Base-by-base conservation (phyloP, 2,888 invertebrate species). In the Aricia artaxerxes region DNA sequence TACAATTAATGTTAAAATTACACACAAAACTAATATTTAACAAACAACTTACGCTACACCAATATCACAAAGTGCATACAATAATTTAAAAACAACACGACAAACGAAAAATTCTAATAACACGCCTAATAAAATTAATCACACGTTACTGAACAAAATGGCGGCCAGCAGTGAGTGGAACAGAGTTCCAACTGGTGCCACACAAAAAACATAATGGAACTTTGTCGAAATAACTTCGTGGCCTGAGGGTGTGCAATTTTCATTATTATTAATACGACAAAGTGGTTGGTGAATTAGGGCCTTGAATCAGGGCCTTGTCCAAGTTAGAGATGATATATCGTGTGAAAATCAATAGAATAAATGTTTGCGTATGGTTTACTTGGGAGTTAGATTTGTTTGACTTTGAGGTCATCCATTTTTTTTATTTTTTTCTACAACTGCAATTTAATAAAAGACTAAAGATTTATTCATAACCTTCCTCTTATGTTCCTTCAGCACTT, bases 291-390 rank as follows among this genome's bases (percentile, higher is more conserved):
- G 84, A 86, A 87, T 90, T 88, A 85, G 91, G 87, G 89, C 92
- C 88, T 82, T 92, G 84, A 86, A 87, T 90, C 88, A 85, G 91
- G 87, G 89, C 92, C 88, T 82, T 92, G 87, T 90, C 90, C 81
- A 84, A 88, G 85, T 88, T 81, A 82, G 83, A 87, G 87, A 88
- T 89, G 89, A 89, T 91, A 83, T 84, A 84, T 88, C 93, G 92
- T 94, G 94, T 91, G 94, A 94, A 94, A 94, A 94, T 94, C 92
- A 87, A 93, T 93, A 92, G 88, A 92, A 93, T 92, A 93, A 93
- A 93, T 24, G 24, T 24, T 90, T 88, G 69, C 87, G 86, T 85
- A 86, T 85, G 86, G 88, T 85, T 89, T 85, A 78, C 78, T 60
- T 40, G 75, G 78, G 79, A 79, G 11, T 44, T 24, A n/a, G 24